Percentiles rank a stretch among this genome's conserved stretches.
Conservation (phyloP, 2,113 vertebrate genomes). For the Illadopsis cleaveri region DNA sequence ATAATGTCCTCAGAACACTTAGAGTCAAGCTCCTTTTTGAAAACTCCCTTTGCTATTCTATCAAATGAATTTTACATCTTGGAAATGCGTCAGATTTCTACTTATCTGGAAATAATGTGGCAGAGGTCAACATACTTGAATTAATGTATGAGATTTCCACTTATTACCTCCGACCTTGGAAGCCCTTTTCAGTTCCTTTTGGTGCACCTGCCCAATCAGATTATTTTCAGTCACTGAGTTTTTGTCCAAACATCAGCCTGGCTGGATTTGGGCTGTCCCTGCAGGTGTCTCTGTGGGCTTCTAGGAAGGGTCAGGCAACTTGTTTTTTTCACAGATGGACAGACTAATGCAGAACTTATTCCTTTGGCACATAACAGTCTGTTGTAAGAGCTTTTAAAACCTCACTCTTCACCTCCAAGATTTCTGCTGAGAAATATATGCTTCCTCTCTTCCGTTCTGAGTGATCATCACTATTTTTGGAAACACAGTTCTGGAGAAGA, state of each 20-base stretch:
- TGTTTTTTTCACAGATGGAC: neutral
- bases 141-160: neutral
- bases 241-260: neutral
- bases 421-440: neutral
- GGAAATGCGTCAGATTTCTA: constrained; percentile 32
- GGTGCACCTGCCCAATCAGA: neutral
- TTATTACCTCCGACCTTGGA: neutral
- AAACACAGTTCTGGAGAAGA: neutral
- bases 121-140: constrained; percentile 3
- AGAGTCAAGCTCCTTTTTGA: neutral
- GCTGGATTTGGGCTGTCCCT: neutral
- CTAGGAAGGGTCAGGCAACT: neutral
- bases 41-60: neutral
- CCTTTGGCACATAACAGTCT: neutral
- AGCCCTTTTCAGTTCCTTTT: neutral
- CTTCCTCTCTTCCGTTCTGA: neutral
- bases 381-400: neutral
- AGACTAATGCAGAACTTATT: neutral
- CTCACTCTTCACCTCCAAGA: neutral
- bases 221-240: neutral
- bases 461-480: neutral
- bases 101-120: constrained; percentile 9
- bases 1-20: neutral
- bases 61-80: neutral
- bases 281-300: neutral